Conservation (phyloP, 2,113 vertebrate genomes). For the Leptocoma aspasia region DNA sequence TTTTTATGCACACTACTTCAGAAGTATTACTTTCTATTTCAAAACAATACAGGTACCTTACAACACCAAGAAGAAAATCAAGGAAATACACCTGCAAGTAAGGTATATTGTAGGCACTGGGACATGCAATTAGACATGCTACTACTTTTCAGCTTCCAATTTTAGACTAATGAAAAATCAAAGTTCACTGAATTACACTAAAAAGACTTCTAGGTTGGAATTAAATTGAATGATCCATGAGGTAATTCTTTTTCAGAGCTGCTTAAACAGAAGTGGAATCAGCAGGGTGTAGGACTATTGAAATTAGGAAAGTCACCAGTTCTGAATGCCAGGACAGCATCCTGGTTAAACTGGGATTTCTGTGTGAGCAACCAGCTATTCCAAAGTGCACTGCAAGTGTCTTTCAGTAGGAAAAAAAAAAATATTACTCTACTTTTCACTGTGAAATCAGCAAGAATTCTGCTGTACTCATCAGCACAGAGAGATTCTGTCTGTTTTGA, state of each 20-base stretch:
- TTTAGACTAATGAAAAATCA: conserved; percentile 13
- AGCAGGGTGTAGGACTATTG: not conserved
- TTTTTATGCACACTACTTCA: not conserved
- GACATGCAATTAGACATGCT: not conserved
- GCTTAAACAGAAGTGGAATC: not conserved
- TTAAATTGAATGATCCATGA: not conserved
- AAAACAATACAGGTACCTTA: not conserved
- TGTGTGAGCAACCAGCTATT: not conserved
- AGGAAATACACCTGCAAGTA: not conserved
- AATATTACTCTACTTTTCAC: not conserved
- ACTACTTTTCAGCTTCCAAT: not conserved
- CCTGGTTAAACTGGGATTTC: not conserved
- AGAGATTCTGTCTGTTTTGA: not conserved
- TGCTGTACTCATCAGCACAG: not conserved
- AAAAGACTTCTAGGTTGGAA: not conserved
- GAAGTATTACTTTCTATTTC: not conserved
- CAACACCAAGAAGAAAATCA: not conserved
- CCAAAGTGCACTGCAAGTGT: not conserved
- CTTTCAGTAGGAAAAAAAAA: not conserved
- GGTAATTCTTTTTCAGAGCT: not conserved
- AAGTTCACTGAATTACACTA: conserved; percentile 31
- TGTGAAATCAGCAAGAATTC: not conserved
- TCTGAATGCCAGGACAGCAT: not conserved
- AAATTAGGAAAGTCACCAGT: not conserved
- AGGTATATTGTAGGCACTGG: not conserved